Base-by-base conservation (phyloP, 2,888 invertebrate species). In the Pachymerium ferrugineum region DNA sequence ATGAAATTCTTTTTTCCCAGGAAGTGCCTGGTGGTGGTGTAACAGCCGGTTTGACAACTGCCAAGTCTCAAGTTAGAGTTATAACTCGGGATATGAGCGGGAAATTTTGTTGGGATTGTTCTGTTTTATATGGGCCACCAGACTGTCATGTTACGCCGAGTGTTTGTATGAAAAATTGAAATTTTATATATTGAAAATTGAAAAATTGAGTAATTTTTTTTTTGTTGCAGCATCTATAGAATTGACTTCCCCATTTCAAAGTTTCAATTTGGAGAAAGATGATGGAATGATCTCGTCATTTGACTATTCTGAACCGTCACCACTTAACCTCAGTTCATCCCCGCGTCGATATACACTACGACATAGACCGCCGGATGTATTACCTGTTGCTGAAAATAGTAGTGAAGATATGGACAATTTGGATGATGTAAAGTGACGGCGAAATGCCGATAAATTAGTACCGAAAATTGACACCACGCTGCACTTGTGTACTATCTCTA, bases 61-160 rank as follows among this genome's bases (percentile, higher is more conserved):
- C 92, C 4, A 89, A 90, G 78, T 90, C 90, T 70, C 91, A 91
- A 74, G 93, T 93, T 74, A 87, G 97, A 35, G 89, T 97, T 25
- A 84, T 97, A 14, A 84, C 97, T 75, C 87, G 97, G 8, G 96
- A 97, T 84, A 86, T 96, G 74, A 91, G 93, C 31, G 97, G 97
- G 70, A 97, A 97, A 84, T 92, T 93, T 71, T 93, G 94, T 79
- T 97, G 97, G 97, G 97, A 97, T 83, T 93, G 93, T 42, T 92
- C 94, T 0, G 91, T 95, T 75, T 85, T 97, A 0, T 93, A 93
- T 83, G 82, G 79, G 8, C 77, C 75, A n/a, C 74, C 76, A 22
- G 47, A 73, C 12, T 22, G 28, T n/a, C 19, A 33, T 19, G 22
- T 22, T 3, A 67, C 67, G 19, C 14, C 67, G 14, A 33, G 19